Evolutionary conservation across 2,888 invertebrate genomes (phyloP).

Genomic region (Sussaba pulchella): DNA sequence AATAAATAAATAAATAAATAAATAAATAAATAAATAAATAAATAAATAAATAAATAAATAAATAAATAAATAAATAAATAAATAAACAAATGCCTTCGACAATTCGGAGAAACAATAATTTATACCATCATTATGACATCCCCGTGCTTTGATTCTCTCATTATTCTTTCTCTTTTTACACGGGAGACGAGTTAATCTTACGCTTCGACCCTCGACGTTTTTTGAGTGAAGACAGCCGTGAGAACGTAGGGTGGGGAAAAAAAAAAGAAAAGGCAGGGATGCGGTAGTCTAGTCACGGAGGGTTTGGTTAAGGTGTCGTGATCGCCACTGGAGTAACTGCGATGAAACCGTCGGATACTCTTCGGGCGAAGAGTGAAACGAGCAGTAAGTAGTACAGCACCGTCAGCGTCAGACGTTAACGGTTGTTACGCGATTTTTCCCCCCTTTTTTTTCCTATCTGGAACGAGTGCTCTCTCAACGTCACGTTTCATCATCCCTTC

Average conservation of each 20-base stretch:
- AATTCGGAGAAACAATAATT: not conserved
- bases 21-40: too few relatives aligned
- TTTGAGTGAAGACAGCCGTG: constrained; percentile 13
- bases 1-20: too few relatives aligned
- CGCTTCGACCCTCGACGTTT: constrained; percentile 8
- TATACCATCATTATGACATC: not conserved
- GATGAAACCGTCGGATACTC: not conserved
- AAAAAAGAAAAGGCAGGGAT: not conserved
- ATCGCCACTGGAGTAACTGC: not conserved
- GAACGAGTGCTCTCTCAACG: not conserved
- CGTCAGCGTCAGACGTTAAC: constrained; percentile 34
- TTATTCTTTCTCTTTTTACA: not conserved
- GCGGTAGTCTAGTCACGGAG: not conserved
- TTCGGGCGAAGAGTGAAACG: not conserved
- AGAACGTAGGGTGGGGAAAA: not conserved
- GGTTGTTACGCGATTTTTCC: constrained; percentile 5
- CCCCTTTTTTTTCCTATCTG: not conserved
- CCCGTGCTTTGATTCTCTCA: not conserved
- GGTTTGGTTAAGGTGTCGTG: not conserved
- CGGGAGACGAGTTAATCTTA: constrained; percentile 2
- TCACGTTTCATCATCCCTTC: constrained; percentile 12
- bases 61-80: too few relatives aligned
- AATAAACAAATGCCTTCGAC: not conserved
- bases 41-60: too few relatives aligned
- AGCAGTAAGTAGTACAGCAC: constrained; percentile 27